These are phyloP conservation scores for Cyprinodon diabolis DNA, from an alignment of 2,797 vertebrate genomes.

Conservation along the genomic window DNA sequence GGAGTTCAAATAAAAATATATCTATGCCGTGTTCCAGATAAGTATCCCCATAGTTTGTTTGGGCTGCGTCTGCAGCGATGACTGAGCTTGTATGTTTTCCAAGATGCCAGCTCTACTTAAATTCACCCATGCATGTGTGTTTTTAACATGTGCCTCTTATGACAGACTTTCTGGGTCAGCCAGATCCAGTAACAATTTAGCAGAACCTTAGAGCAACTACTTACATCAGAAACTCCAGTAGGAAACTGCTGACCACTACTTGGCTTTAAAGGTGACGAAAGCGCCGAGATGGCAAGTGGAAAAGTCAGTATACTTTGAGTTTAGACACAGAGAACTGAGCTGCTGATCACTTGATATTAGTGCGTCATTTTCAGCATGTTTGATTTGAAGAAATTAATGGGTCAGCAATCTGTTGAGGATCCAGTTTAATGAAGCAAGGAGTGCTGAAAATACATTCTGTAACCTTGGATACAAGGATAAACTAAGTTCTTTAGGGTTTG, in stretches of 20 bases:
- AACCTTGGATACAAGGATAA: not conserved
- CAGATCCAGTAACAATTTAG: constrained; percentile 35
- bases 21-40: not conserved
- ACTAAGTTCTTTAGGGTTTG: not conserved
- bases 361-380: constrained; percentile 20
- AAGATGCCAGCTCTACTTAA: not conserved
- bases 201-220: constrained; percentile 14
- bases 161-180: constrained; percentile 21
- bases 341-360: constrained; percentile 47
- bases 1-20: constrained; percentile 19
- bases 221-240: constrained; percentile 20
- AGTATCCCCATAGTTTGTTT: constrained; percentile 8
- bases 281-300: constrained; percentile 23
- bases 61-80: not conserved
- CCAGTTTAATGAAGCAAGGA: constrained; percentile 25
- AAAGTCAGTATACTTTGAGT: constrained; percentile 23
- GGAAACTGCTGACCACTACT: constrained; percentile 47
- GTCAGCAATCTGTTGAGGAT: constrained; percentile 17
- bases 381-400: constrained; percentile 39
- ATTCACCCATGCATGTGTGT: constrained; percentile 36
- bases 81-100: constrained; percentile 7
- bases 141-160: constrained; percentile 20
- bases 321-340: constrained; percentile 50
- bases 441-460: constrained; percentile 7
- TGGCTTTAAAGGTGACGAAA: constrained; percentile 28